phyloP scores from a whole-genome alignment of 2,888 invertebrate species.

The Oxyteleia sp. region DNA sequence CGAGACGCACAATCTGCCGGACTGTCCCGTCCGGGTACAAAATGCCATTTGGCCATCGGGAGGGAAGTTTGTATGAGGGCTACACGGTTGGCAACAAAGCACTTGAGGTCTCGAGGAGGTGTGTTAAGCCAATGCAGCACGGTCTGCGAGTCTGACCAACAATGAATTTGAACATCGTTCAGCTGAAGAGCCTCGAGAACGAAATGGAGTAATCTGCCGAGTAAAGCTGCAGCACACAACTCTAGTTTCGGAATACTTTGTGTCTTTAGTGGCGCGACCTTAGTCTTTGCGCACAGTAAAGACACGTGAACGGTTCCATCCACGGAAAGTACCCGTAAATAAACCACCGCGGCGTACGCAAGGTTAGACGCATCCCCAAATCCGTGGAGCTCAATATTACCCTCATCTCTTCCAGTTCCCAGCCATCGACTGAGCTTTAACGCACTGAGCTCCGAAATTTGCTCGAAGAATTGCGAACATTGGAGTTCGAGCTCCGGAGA shows the following conservation, averaged over 20 bases:
- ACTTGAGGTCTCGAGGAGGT: neutral
- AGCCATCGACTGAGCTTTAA: neutral
- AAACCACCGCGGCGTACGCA: neutral
- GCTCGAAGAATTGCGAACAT: neutral
- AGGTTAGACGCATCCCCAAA: too few species aligned
- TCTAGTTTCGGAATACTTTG: too few species aligned
- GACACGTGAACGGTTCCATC: neutral
- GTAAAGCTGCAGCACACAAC: neutral
- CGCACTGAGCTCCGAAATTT: neutral
- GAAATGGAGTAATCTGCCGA: too few species aligned
- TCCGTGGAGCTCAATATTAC: neutral
- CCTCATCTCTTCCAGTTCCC: neutral
- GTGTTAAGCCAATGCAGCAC: neutral
- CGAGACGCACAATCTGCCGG: neutral
- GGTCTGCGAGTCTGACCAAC: conserved; percentile 2
- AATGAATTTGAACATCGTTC: neutral
- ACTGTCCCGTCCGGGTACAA: neutral
- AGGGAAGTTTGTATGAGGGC: neutral
- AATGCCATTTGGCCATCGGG: neutral
- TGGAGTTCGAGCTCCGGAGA: neutral
- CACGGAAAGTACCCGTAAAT: neutral
- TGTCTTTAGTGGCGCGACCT: too few species aligned
- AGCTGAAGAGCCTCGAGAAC: too few species aligned
- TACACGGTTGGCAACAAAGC: neutral
- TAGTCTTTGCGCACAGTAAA: neutral